Evolutionary conservation across 2,888 invertebrate genomes (phyloP).

Genomic region (Hydrotaea cyrtoneurina): DNA sequence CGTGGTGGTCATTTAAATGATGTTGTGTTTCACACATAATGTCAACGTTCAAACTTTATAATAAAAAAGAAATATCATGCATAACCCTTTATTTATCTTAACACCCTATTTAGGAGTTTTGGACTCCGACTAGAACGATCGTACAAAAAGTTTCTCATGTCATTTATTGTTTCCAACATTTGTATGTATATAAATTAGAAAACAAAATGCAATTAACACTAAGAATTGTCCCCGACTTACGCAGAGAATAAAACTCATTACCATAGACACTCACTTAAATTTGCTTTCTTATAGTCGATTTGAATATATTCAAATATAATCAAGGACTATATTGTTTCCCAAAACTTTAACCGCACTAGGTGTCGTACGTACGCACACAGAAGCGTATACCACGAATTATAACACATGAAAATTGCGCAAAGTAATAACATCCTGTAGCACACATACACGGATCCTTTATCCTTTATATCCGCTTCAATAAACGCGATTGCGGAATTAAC

Average conservation of each 20-base stretch:
- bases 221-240: too few species aligned
- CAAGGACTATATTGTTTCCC: constrained; percentile 5
- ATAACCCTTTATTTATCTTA: too few species aligned
- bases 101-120: too few species aligned
- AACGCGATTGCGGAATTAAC: constrained; percentile 66
- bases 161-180: too few species aligned
- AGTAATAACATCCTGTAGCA: constrained; percentile 29
- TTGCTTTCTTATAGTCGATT: not conserved
- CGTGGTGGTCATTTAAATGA: too few species aligned
- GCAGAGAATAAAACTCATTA: not conserved
- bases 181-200: too few species aligned
- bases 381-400: not conserved
- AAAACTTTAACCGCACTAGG: constrained; percentile 8
- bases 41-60: too few species aligned
- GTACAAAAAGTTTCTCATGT: too few species aligned
- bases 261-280: not conserved
- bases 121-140: too few species aligned
- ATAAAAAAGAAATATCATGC: too few species aligned
- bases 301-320: constrained; percentile 7
- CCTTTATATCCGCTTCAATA: constrained; percentile 68
- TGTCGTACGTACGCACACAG: not conserved
- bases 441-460: not conserved
- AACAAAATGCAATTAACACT: too few species aligned
- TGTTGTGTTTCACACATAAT: too few species aligned
- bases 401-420: constrained; percentile 9